These are phyloP conservation scores for Cassiopea xamachana DNA, from an alignment of 30 jellyfish, hydroid and myxozoan species.

Conservation along the genomic window DNA sequence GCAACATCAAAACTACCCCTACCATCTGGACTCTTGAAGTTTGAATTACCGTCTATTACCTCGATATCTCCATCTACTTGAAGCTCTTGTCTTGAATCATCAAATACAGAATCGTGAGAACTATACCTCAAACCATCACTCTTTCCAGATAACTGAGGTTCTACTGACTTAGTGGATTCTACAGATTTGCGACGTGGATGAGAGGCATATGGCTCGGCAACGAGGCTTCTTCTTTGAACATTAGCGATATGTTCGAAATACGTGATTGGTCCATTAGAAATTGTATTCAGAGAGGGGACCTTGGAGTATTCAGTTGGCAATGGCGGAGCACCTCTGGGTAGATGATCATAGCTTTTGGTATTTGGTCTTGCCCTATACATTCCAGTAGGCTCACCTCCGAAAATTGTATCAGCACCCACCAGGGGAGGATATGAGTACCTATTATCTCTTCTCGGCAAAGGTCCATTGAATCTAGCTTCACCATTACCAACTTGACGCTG, in stretches of 20 bases:
- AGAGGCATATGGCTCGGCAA: slow-evolving; percentile 52
- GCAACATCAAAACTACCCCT: neutral
- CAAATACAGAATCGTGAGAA: slow-evolving; percentile 11
- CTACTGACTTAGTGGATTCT: slow-evolving; percentile 1
- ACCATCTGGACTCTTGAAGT: neutral
- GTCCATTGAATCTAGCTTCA: neutral
- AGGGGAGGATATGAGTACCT: slow-evolving; percentile 62
- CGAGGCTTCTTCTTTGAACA: slow-evolving; percentile 25
- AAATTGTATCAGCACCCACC: neutral
- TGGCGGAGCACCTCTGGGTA: neutral
- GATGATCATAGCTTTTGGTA: neutral
- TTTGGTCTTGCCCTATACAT: neutral
- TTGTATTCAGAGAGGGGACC: slow-evolving; percentile 5
- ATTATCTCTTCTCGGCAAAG: neutral
- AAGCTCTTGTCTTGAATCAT: neutral
- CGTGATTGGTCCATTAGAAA: slow-evolving; percentile 56
- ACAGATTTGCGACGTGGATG: slow-evolving; percentile 34
- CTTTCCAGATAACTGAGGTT: neutral
- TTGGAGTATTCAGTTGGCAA: neutral
- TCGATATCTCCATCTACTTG: neutral
- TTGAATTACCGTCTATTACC: no score
- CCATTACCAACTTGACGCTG: slow-evolving; percentile 23
- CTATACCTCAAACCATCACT: neutral
- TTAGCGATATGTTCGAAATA: slow-evolving; percentile 51
- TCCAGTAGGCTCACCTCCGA: neutral